Evolutionary conservation across 2,113 vertebrate species (phyloP), one percentile per base, ranked within the genome.

Genomic region (Prunella himalayana): DNA sequence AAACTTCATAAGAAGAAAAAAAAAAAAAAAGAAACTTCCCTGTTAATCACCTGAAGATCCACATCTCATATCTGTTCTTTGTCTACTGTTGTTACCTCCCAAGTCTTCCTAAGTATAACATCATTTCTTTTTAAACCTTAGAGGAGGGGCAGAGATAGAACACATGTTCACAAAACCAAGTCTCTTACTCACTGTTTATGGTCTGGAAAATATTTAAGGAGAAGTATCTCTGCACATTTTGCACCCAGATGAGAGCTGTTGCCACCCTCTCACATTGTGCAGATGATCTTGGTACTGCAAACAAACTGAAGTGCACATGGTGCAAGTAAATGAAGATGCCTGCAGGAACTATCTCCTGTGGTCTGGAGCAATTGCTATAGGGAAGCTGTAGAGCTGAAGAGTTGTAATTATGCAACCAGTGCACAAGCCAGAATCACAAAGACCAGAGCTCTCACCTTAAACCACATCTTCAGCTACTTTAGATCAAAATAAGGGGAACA

Each of bases 311-410:
- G 54, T 3, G 21, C 18, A 39, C 53, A 47, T 2, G 3, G 45
- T 10, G 42, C 21, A 24, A 70, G 65, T 9, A 63, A 88, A 90
- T 39, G n/a, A 75, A 82, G 41, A 88, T n/a, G 64, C 69, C 78
- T 33, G 10, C 0, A 0, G 0, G 1, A 78, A 57, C 37, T 3
- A 0, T 28, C 37, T 78, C 45, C 50, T 25, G 39, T 13, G 60
- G 25, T n/a, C 45, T 81, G 82, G 35, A 64, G 37, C 33, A 68
- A 31, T 4, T 51, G 30, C 42, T 51, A 35, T 0, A 85, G 9
- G 22, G 42, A 75, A 85, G 44, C 30, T 37, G 9, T 37, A 37
- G 37, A 37, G 24, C 25, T 41, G 17, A 75, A 82, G 39, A 86
- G 33, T 18, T 82, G 10, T 11, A 63, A 63, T 7, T 68, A 39